Base-by-base conservation (phyloP, 1,140 invertebrate species). In the Diprion similis region DNA sequence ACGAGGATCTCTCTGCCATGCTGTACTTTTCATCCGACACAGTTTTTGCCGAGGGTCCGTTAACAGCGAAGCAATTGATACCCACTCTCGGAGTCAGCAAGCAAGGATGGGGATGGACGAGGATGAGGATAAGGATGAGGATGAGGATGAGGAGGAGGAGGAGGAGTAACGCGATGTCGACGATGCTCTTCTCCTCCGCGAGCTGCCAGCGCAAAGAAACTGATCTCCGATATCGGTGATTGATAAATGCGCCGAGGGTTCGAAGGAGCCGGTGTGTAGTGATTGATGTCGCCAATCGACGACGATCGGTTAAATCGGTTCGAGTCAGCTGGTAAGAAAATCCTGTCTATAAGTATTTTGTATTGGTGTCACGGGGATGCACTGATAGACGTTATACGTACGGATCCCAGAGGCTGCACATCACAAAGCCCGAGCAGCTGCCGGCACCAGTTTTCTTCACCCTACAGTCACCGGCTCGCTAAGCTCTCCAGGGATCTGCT, bases 281-380 rank as follows among this genome's bases (percentile, higher is more conserved):
- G 85, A 86, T 86, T 84, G 83, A 86, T 85, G 84, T 78, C 82
- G 82, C 83, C 85, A 84, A 86, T 86, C 81, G 81, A 82, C 81
- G 84, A 84, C 84, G 84, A 86, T 86, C 84, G 51, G n/a, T 59
- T 59, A 17, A 59, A 59, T 59, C 51, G 11, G 51, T 59, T 59
- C 9, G 51, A 17, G 51, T 17, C 51, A 59, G n/a, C 11, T 17
- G 51, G 51, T 9, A 17, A 17, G 51, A 15, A 59, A 59, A 59
- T 15, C n/a, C 51, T 17, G 9, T 10, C 11, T 59, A 17, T 59
- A 59, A 37, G 51, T 59, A 59, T 17, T 59, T 59, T 59, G 51
- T 59, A 59, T 37, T 6, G 24, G 24, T 37, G 24, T 37, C 24
- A 37, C 24, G 24, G 24, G 24, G 6, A 37, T 37, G 24, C 24